A percentile compares a stretch with the other conserved stretches of the same genome.
phyloP scores from a whole-genome alignment of 2,888 invertebrate species.

The Orchesella flavescens region DNA sequence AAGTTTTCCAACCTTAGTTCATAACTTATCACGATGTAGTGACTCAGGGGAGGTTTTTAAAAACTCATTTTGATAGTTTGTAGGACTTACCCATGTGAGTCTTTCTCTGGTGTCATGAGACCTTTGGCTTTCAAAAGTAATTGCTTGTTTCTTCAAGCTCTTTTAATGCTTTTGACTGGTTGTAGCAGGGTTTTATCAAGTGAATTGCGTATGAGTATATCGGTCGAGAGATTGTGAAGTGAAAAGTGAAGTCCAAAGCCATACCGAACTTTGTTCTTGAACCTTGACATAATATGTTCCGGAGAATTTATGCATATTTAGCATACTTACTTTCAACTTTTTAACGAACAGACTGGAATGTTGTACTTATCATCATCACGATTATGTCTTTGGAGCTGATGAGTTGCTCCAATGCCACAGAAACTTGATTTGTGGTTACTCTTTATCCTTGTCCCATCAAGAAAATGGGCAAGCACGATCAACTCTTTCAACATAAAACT shows the following conservation, averaged over 20 bases:
- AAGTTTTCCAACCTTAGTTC: not conserved
- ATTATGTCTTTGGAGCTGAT: not conserved
- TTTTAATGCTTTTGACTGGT: not conserved
- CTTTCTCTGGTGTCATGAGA: slow-evolving; percentile 49
- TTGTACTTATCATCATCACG: not conserved
- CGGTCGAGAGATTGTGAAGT: not conserved
- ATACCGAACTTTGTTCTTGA: not conserved
- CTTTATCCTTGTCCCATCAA: slow-evolving; percentile 31
- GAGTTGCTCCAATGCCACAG: slow-evolving; percentile 19
- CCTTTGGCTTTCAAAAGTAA: slow-evolving; percentile 48
- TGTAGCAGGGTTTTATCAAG: not conserved
- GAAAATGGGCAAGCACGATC: slow-evolving; percentile 3
- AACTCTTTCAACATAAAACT: slow-evolving; percentile 1
- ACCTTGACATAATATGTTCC: not conserved
- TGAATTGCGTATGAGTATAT: not conserved
- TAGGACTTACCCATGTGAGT: slow-evolving; percentile 30
- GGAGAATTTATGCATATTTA: not conserved
- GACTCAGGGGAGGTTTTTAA: slow-evolving; percentile 23
- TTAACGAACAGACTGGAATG: slow-evolving; percentile 3
- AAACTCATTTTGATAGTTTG: slow-evolving; percentile 40
- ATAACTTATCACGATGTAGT: not conserved
- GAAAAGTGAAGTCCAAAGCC: not conserved
- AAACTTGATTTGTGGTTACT: not conserved
- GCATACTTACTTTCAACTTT: not conserved
- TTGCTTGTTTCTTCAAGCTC: not conserved